A percentile compares a stretch with the other conserved stretches of the same genome.
Evolutionary conservation across 2,797 vertebrate genomes (phyloP).

Genomic region (Ptychobarbus kaznakovi): DNA sequence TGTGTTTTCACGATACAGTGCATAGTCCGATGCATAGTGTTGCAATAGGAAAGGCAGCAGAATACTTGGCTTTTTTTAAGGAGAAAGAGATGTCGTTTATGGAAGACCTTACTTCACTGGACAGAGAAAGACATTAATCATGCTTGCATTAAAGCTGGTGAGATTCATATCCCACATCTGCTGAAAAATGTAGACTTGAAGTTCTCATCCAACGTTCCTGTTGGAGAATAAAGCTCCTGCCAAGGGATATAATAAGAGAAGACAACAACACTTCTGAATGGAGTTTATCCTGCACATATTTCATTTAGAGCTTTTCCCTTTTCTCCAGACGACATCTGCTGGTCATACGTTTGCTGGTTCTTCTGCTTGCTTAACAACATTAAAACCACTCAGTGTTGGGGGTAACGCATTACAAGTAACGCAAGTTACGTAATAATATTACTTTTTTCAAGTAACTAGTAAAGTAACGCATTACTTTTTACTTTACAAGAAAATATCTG

Average conservation of each 20-base stretch:
- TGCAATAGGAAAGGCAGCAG: neutral
- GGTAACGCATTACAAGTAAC: too few species aligned
- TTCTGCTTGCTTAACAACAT: neutral
- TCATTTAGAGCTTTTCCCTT: neutral
- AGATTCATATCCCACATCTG: neutral
- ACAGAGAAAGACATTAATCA: neutral
- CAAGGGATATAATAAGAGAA: neutral
- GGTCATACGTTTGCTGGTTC: neutral
- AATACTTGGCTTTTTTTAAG: neutral
- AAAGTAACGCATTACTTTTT: too few species aligned
- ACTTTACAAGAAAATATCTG: too few species aligned
- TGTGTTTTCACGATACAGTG: too few species aligned
- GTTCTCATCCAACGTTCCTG: neutral
- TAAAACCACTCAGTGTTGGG: neutral
- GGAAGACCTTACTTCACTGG: neutral
- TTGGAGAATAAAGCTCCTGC: neutral
- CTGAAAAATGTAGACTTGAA: neutral
- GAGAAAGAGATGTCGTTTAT: neutral
- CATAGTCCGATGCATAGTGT: neutral
- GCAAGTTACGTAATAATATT: too few species aligned
- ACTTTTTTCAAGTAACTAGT: too few species aligned
- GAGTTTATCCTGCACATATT: neutral
- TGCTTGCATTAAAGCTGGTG: neutral
- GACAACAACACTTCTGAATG: neutral
- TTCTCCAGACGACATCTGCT: neutral